Evolutionary conservation across 2,113 vertebrate genomes (phyloP), one percentile per base, ranked within the genome.

Genomic region (Thunnus thynnus): DNA sequence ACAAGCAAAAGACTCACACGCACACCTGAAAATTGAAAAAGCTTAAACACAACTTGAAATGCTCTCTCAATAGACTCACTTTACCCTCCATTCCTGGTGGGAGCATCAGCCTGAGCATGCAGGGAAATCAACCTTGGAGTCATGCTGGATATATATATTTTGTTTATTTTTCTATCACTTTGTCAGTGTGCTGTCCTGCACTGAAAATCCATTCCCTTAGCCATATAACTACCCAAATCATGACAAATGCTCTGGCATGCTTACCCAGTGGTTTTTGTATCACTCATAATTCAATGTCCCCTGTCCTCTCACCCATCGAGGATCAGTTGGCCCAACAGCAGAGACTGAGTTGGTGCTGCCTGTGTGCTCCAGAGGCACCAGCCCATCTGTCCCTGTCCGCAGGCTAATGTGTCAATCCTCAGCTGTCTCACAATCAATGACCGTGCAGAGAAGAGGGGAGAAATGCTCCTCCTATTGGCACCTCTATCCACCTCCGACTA

Each of bases 191-290:
- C 62, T 51, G 47, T 16, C 30, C 30, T 63, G 56, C 63, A 25
- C 47, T 11, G 13, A 61, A 50, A 77, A 65, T 20, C 44, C 58
- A 32, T 69, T 85, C 81, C 62, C 27, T 61, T 0, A 65, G 25
- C 30, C 51, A 51, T 63, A 83, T 72, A 76, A 74, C 76, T 52
- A 61, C 54, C 72, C 74, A 90, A 89, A 89, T 86, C 55, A 83
- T 87, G 86, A 92, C 64, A 88, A 91, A 91, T 86, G 87, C 50
- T 13, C 20, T 17, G 6, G 68, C 46, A 32, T 86, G 90, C 93
- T 92, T 90, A 93, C 76, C 85, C 86, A 81, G 88, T 87, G 77
- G 54, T 92, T 94, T 88, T 88, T 88, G 57, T 76, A 88, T 92
- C 86, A 78, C 81, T 88, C 92, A 87, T 92, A 91, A 88, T 80